Evolutionary conservation across 2,113 vertebrate genomes (phyloP), one percentile per base, ranked within the genome.

Genomic region (Hipposideros armiger): DNA sequence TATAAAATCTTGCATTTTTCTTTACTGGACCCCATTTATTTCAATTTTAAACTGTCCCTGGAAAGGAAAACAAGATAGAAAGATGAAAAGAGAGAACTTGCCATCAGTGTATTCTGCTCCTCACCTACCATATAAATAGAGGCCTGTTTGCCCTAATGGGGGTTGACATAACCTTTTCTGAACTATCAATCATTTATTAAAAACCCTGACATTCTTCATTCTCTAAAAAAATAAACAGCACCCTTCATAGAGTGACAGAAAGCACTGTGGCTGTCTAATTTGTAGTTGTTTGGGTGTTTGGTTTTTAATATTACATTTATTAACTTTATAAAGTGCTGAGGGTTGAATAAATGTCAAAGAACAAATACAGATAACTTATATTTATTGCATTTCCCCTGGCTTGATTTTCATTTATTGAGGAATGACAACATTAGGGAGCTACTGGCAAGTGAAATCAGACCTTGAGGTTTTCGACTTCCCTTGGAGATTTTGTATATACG

Each of bases 131-230:
- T 90, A 42, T 87, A 95, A 97, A 94, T 2, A 74, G 24, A 92
- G 77, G 76, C 90, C 11, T 89, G 50, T 95, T 97, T 88, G 45
- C 50, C 64, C 82, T 97, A 42, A 73, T 86, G 70, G 76, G 97
- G 47, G 69, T 42, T 92, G 72, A 90, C 52, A 92, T 88, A 91
- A 95, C 50, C 28, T 94, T 98, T 97, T 91, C 94, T 92, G 85
- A 97, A 28, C 40, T 73, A 96, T 90, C 69, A 94, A 7, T 83
- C 89, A 96, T 97, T 96, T 97, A 97, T 97, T 95, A 95, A 95
- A 95, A 97, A 95, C 95, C 17, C 52, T 50, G 3, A 80, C 30
- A 47, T 73, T 91, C 9, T 83, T 94, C 64, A 20, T 97, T 82
- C 32, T 69, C 15, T 50, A 76, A 77, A 82, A 50, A 93, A 76